Base-by-base conservation (phyloP, 2,113 vertebrate genomes). In the Dromas ardeola region DNA sequence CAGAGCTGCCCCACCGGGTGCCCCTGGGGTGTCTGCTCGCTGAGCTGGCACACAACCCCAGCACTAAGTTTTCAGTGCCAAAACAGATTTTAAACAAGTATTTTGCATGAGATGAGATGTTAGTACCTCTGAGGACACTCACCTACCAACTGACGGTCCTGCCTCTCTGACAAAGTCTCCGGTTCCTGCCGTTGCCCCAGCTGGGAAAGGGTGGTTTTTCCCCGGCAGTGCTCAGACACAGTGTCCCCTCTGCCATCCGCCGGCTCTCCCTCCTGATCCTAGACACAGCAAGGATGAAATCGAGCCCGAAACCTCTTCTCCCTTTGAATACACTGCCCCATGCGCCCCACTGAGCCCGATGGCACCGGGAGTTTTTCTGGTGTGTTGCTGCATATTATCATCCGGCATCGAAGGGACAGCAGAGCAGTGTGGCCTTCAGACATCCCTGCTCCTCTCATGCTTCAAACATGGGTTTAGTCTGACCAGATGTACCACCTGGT, bases 111-210 rank as follows among this genome's bases (percentile, higher is more conserved):
- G n/a, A 71, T 7, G 34, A 58, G 30, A 8, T 9, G 15, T 8
- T 61, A 74, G 30, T 47, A 62, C 70, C 73, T 82, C 18, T 65
- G 61, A 10, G 0, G 2, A 40, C 73, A 95, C 96, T 94, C 84
- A 97, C 96, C 97, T 42, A 36, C 34, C 26, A 80, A 26, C 22
- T 38, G 10, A 29, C 0, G 7, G 25, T 29, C 36, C 59, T 38
- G 65, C 11, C 34, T 58, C 74, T 91, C 62, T 70, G 82, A 13
- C 0, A 0, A 47, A 27, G 66, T 18, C 21, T 62, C 72, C 0
- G 0, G 47, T 2, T 43, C 80, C 38, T 38, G 62, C 18, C 0
- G 1, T 43, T 0, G 83, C 6, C 26, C 59, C 0, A 0, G 26
- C 71, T 62, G 90, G 53, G 90, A 40, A 53, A 42, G 29, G 29